phyloP scores from a whole-genome alignment of 2,888 invertebrate species.

The Yponomeuta plumbellus region DNA sequence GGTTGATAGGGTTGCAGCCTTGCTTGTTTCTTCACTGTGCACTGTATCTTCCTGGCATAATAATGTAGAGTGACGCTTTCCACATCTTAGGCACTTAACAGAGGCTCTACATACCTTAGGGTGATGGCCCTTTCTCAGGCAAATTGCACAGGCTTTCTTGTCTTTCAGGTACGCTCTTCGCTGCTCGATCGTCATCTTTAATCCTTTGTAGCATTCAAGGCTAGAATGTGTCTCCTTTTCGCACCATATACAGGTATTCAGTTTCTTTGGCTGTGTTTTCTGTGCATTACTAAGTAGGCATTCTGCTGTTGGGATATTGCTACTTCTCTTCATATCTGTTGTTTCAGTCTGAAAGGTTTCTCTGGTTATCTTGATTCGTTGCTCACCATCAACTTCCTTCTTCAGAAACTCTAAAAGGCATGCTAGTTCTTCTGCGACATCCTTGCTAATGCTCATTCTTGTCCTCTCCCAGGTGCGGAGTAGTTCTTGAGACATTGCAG shows the following conservation, averaged over 20 bases:
- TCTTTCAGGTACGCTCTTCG: conserved; percentile 10
- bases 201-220: conserved; percentile 12
- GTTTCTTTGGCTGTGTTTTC: too few relatives aligned
- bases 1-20: background rate
- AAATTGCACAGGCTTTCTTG: conserved; percentile 13
- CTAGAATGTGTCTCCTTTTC: background rate
- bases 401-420: too few relatives aligned
- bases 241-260: background rate
- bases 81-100: conserved; percentile 13
- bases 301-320: background rate
- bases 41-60: background rate
- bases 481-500: too few relatives aligned
- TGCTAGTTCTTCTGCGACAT: too few relatives aligned
- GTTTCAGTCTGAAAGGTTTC: too few relatives aligned
- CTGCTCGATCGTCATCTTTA: background rate
- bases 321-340: too few relatives aligned
- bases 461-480: too few relatives aligned
- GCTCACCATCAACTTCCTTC: background rate
- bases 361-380: background rate
- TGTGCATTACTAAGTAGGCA: too few relatives aligned
- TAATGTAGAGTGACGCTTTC: conserved; percentile 7
- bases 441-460: too few relatives aligned
- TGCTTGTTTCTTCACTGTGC: background rate
- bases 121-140: conserved; percentile 14
- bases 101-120: too few relatives aligned